Conservation (phyloP, 2,113 vertebrate species). For the Ramphastos sulfuratus region DNA sequence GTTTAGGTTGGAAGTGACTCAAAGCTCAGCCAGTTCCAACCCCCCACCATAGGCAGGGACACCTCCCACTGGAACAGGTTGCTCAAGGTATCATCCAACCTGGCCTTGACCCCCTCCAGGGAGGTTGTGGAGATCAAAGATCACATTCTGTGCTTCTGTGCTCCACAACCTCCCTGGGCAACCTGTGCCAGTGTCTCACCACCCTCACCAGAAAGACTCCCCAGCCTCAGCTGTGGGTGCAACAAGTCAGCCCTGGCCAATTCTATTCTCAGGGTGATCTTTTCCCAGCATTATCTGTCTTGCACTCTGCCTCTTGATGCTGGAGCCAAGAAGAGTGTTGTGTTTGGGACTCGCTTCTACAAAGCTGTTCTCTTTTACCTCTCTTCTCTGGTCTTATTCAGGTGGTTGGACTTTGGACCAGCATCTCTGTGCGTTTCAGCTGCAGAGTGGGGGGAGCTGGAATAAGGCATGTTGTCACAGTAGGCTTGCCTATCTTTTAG, state of each 20-base stretch:
- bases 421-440: fast-evolving
- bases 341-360: background rate
- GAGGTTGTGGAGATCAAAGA: no score
- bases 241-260: background rate
- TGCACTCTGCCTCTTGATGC: background rate
- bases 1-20: no score
- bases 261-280: background rate
- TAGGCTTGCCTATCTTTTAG: background rate
- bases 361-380: background rate
- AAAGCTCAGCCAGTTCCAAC: no score
- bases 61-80: no score
- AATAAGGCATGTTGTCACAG: background rate
- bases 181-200: no score
- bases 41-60: no score
- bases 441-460: background rate
- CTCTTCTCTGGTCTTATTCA: background rate
- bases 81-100: no score
- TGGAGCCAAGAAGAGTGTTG: background rate
- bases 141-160: no score
- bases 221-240: background rate
- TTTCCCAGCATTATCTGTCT: background rate
- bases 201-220: background rate
- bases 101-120: no score
- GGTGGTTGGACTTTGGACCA: background rate
- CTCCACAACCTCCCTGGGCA: no score